Evolutionary conservation across 2,113 vertebrate genomes (phyloP), one percentile per base, ranked within the genome.

Genomic region (Pavo muticus): DNA sequence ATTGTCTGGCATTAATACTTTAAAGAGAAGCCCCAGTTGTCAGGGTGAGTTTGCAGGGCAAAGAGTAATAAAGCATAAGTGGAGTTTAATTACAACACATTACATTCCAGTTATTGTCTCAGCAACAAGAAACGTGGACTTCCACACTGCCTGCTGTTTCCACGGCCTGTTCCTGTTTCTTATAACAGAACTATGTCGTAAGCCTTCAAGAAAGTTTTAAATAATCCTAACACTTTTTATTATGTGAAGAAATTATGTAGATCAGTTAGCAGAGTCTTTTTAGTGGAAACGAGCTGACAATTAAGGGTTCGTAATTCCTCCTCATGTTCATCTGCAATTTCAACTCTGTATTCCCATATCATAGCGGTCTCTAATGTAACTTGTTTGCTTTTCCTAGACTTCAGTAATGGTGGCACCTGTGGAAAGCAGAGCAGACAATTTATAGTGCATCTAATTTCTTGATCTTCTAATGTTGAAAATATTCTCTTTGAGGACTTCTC

Each of bases 341-440:
- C 95, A 93, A 4, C 59, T 90, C 91, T 81, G 83, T 88, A 7
- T 70, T 72, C 82, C 90, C 76, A 3, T 39, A 18, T 32, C 67
- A 4, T n/a, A 88, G 93, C 93, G 57, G 61, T 88, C 87, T 97
- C 94, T 96, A 94, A 96, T 91, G 93, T 91, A 78, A 87, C 95
- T 74, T 91, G 77, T 95, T 97, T 96, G 93, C 95, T 95, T 96
- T 96, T 96, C 96, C 96, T 96, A 95, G 94, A 95, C 92, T 75
- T 94, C 93, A 95, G 96, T 95, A 97, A 94, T 96, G 95, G 93
- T 95, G 95, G 67, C 93, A 63, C 93, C 94, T 93, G 96, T 96
- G 96, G 96, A 97, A 95, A 95, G 45, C 95, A 95, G 77, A 96
- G 95, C 96, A 94, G 90, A 95, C 95, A 91, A 82, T 95, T 95